Evolutionary conservation across 2,797 vertebrate genomes (phyloP), one percentile per base, ranked within the genome.

Genomic region (Anguilla megastoma): DNA sequence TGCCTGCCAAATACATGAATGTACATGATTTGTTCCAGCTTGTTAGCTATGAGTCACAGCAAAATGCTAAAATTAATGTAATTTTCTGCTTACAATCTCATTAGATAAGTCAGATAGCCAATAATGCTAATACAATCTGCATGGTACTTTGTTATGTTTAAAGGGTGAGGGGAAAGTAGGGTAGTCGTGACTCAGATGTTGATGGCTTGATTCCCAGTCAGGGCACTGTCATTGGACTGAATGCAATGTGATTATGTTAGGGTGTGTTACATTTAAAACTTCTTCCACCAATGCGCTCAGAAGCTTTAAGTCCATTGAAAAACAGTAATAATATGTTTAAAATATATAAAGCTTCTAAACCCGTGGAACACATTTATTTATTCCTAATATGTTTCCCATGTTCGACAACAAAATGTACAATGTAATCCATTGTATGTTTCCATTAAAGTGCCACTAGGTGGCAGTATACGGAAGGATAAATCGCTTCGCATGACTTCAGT

Each of bases 351-450:
- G 30, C 9, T 4, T 12, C 69, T 30, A 4, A 74, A 74, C 27
- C 12, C 8, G 18, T 71, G 33, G 36, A 18, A 87, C 69, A 45
- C 54, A 84, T 12, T 27, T 66, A 1, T 8, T 18, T 54, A 71
- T 52, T 80, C 1, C 3, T 30, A 16, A 76, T 91, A 89, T 91
- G 89, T 9, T 82, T 94, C 92, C 88, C 45, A 90, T 94, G 90
- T 36, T 0, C 24, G 41, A 0, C 8, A 52, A 48, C n/a, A 86
- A 74, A 54, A 8, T 7, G n/a, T 36, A 52, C 7, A 69, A 63
- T 16, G 58, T 63, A 63, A 5, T 69, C 63, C 63, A 69, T n/a
- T n/a, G 5, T 21, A 16, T 21, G 45, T 79, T 30, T 21, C 27
- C 21, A 24, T 63, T 24, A 48, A 82, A 2, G 36, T 30, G 36